A percentile compares a stretch with the other conserved stretches of the same genome.
phyloP scores from a whole-genome alignment of 2,113 vertebrate genomes.

The Paedocypris sp. region DNA sequence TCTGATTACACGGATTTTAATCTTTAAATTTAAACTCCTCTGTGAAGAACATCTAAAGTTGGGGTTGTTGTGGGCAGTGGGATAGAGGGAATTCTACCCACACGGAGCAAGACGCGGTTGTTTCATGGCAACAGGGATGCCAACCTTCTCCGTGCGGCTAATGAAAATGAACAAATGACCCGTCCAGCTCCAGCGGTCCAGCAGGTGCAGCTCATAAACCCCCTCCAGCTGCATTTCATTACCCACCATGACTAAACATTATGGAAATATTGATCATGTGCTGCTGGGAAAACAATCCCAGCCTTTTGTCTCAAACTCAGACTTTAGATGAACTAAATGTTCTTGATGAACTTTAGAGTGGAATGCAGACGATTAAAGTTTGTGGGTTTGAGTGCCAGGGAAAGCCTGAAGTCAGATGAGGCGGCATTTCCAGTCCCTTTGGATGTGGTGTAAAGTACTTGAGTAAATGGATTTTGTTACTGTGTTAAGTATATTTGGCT shows the following conservation, averaged over 20 bases:
- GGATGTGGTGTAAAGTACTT: too few species aligned
- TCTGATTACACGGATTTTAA: background rate
- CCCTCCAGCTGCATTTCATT: conserved; percentile 11
- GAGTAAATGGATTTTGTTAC: too few species aligned
- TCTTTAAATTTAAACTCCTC: too few species aligned
- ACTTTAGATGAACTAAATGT: too few species aligned
- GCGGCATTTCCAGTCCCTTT: too few species aligned
- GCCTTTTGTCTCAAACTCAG: background rate
- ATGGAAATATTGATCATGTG: background rate
- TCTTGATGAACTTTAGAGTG: too few species aligned
- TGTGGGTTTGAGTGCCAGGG: too few species aligned
- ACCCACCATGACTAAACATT: conserved; percentile 2
- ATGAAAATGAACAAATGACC: conserved; percentile 16
- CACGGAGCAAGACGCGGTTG: background rate
- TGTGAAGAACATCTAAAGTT: background rate
- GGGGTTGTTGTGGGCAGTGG: background rate
- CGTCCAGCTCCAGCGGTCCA: background rate
- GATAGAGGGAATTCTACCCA: background rate
- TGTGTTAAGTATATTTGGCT: too few species aligned
- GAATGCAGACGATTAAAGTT: too few species aligned
- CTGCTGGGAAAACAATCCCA: background rate
- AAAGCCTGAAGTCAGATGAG: too few species aligned
- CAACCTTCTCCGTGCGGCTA: background rate
- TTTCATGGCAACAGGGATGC: background rate
- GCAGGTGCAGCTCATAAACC: conserved; percentile 11